Evolutionary conservation across 2,797 vertebrate genomes (phyloP), one percentile per base, ranked within the genome.

Genomic region (Pantherophis alleghaniensis): DNA sequence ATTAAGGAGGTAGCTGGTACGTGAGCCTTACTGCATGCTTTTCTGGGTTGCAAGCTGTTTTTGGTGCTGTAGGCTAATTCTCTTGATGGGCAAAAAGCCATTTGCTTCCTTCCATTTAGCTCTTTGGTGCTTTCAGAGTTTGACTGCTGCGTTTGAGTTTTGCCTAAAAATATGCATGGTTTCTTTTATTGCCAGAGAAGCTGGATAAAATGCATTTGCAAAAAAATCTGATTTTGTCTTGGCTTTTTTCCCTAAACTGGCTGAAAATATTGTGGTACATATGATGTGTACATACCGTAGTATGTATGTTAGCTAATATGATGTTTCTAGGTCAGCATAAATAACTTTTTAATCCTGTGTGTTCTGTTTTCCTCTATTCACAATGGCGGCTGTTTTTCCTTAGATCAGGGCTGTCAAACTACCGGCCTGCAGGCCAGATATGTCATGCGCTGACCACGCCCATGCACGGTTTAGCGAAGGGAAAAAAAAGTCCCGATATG

Each of bases 21-120:
- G 37, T 89, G 93, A 92, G 89, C 90, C 90, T 92, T 22, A 24
- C 6, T 5, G 86, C 89, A 86, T 83, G 91, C 7, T 86, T 87
- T 91, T 93, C 90, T 89, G 69, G n/a, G 28, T 91, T 79, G 89
- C 89, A 91, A 93, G 47, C 87, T 91, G 83, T 69, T 37, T 42
- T 87, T 3, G 28, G 42, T 88, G 87, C 90, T 18, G 22, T 59
- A 89, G 57, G 47, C 57, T 9, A 14, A 53, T 18, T 61, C 47
- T 56, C 24, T 88, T 26, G 14, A 20, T 61, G 32, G 32, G 10
- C 24, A 86, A 59, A 61, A 91, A 63, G 66, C 89, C 32, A 22
- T n/a, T 79, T 83, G 89, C 88, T 92, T 57, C 66, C 51, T 94
- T 91, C 89, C 66, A 28, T 79, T 88, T 86, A 59, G 32, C 57